Conservation (phyloP, 2,797 vertebrate species). For the Enteromius unitaeniatus region DNA sequence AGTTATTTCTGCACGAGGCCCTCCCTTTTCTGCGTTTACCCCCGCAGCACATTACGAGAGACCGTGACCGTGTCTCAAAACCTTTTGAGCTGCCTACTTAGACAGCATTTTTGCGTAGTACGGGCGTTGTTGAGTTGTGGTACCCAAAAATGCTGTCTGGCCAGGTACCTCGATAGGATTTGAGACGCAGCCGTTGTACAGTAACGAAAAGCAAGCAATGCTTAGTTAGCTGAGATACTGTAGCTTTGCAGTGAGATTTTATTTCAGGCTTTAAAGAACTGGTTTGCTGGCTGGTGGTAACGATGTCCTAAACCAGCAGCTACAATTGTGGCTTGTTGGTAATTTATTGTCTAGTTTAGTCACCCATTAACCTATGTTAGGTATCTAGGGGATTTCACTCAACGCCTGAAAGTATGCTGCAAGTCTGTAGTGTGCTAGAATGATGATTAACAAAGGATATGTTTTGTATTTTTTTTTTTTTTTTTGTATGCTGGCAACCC, state of each 20-base stretch:
- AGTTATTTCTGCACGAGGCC: not conserved
- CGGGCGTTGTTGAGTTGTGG: not conserved
- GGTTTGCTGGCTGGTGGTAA: not conserved
- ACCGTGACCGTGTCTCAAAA: constrained; percentile 10
- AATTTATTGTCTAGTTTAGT: constrained; percentile 30
- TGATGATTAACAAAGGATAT: not conserved
- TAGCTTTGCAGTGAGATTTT: constrained; percentile 28
- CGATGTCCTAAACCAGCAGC: not conserved
- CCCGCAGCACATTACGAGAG: not conserved
- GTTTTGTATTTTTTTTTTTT: not conserved
- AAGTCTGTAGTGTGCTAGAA: not conserved
- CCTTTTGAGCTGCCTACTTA: constrained; percentile 13
- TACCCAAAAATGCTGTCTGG: constrained; percentile 14
- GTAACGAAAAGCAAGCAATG: constrained; percentile 9
- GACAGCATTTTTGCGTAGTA: constrained; percentile 11
- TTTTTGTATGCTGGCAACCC: not conserved
- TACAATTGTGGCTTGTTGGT: constrained; percentile 1
- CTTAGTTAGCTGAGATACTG: constrained; percentile 32
- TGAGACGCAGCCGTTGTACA: not conserved
- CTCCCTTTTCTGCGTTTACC: not conserved
- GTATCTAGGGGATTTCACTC: constrained; percentile 11
- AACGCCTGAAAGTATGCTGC: constrained; percentile 6
- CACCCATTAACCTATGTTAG: constrained; percentile 29
- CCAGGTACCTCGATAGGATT: not conserved
- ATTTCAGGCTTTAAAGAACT: not conserved